Percentiles rank a stretch among this genome's conserved stretches.
Conservation (phyloP, 1,140 invertebrate species). For the Atta cephalotes region DNA sequence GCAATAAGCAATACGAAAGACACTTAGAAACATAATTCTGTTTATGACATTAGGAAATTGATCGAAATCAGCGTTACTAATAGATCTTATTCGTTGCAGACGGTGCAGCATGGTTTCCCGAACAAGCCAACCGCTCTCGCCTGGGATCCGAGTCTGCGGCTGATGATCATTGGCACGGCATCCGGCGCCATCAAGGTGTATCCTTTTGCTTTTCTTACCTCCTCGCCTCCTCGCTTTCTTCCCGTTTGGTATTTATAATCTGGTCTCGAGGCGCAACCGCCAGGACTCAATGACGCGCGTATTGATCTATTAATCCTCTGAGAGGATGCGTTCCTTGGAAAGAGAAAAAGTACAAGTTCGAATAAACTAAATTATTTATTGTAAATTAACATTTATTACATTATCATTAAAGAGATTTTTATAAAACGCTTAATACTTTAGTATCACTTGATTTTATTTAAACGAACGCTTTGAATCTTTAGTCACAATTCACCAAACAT, state of each 20-base stretch:
- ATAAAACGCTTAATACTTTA: neutral
- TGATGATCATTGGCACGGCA: conserved; percentile 96
- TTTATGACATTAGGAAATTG: conserved; percentile 20
- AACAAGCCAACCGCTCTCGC: conserved; percentile 97
- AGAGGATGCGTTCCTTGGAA: conserved; percentile 3
- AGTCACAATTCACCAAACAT: neutral
- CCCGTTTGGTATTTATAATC: conserved; percentile 65
- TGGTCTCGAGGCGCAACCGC: conserved; percentile 35
- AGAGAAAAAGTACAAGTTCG: neutral
- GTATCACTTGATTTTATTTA: neutral
- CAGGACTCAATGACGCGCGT: conserved; percentile 50
- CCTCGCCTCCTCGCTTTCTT: conserved; percentile 46
- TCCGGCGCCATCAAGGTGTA: conserved; percentile 96
- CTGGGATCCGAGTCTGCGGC: conserved; percentile 94
- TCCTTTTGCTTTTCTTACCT: conserved; percentile 83
- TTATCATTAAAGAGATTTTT: neutral
- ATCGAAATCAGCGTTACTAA: conserved; percentile 40
- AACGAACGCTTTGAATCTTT: neutral
- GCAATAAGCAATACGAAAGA: neutral
- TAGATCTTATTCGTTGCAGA: conserved; percentile 89
- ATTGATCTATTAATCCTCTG: conserved; percentile 60
- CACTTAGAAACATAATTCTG: neutral
- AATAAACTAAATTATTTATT: neutral
- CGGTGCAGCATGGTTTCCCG: conserved; percentile 98
- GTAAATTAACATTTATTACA: neutral